Evolutionary conservation across 2,113 vertebrate genomes (phyloP).

Genomic region (Genyomyrus donnyi): DNA sequence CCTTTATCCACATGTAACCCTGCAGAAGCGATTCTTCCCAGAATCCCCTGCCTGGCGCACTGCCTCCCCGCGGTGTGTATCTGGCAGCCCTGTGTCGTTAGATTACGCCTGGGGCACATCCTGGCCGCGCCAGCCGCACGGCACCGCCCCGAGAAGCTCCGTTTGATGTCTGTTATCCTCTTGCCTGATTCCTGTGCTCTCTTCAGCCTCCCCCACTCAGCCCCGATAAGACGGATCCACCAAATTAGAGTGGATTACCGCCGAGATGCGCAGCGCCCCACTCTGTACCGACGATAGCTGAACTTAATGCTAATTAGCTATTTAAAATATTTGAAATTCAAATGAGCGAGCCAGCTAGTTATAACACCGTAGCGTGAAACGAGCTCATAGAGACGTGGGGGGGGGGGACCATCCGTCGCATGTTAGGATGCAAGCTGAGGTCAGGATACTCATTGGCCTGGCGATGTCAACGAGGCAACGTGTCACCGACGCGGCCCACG

Average conservation of each 20-base stretch:
- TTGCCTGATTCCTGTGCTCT: conserved; percentile 31
- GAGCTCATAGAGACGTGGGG: neutral
- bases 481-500: neutral
- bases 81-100: neutral
- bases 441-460: neutral
- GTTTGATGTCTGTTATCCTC: conserved; percentile 65
- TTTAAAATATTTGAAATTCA: conserved; percentile 49
- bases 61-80: neutral
- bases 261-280: conserved; percentile 32
- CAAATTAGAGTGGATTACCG: conserved; percentile 40
- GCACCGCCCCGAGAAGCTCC: conserved; percentile 22
- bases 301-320: conserved; percentile 54
- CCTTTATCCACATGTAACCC: neutral
- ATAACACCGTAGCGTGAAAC: conserved; percentile 8
- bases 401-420: neutral
- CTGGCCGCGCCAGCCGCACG: conserved; percentile 60
- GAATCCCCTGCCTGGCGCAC: neutral
- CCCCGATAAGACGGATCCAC: conserved; percentile 47
- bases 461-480: neutral
- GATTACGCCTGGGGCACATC: neutral
- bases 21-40: neutral
- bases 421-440: neutral
- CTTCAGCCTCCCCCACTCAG: conserved; percentile 37
- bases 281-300: conserved; percentile 52
- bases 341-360: conserved; percentile 47